phyloP scores from a whole-genome alignment of 2,888 invertebrate species.

The Drosophila rubida region DNA sequence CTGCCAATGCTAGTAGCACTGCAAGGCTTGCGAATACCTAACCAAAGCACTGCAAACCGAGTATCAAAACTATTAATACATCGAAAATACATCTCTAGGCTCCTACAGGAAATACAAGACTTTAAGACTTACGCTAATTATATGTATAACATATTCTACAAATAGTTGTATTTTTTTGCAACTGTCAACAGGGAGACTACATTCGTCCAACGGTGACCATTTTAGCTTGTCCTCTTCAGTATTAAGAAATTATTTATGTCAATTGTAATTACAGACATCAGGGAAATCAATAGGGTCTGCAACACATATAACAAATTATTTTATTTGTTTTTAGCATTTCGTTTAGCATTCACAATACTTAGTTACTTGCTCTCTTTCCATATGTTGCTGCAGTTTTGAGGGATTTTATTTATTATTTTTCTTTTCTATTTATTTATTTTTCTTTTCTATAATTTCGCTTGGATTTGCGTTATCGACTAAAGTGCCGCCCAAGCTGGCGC shows the following conservation, averaged over 20 bases:
- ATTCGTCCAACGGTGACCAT: too few species aligned
- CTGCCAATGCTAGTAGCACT: constrained; percentile 35
- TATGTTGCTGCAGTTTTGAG: neutral
- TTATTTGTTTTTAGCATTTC: neutral
- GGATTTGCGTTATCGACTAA: constrained; percentile 44
- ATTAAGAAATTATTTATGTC: too few species aligned
- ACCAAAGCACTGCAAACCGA: constrained; percentile 29
- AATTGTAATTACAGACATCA: too few species aligned
- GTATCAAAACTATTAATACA: neutral
- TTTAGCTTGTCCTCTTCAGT: too few species aligned
- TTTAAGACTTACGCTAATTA: too few species aligned
- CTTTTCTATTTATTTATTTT: constrained; percentile 26
- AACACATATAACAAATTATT: neutral
- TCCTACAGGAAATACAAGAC: too few species aligned
- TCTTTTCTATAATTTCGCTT: constrained; percentile 39
- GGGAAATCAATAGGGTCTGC: too few species aligned
- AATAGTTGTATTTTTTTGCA: too few species aligned
- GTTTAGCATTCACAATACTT: too few species aligned
- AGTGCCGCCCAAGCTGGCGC: constrained; percentile 88
- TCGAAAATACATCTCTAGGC: neutral
- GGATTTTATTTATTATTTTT: neutral
- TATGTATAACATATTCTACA: too few species aligned
- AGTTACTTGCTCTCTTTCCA: too few species aligned
- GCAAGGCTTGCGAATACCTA: constrained; percentile 45
- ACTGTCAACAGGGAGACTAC: too few species aligned